phyloP scores from a whole-genome alignment of 1,140 invertebrate species.

The Pararge aegeria region DNA sequence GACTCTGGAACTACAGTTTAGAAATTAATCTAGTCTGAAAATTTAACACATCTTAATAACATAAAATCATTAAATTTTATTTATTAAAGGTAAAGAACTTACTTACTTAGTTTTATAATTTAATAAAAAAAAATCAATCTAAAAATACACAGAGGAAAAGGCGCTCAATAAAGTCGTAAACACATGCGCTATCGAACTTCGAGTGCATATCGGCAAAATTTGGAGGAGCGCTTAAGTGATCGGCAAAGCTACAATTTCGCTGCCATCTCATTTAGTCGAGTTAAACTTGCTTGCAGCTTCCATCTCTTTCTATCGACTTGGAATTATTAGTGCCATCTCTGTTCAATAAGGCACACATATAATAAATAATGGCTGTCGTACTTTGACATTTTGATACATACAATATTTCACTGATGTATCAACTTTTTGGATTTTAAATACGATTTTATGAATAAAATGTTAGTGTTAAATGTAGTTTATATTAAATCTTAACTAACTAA shows the following conservation, averaged over 20 bases:
- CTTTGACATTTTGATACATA: constrained; percentile 62
- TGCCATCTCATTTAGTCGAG: constrained; percentile 34
- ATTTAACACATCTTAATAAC: too few species aligned
- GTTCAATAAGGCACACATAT: constrained; percentile 31
- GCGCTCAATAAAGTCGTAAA: constrained; percentile 71
- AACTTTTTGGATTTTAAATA: constrained; percentile 40
- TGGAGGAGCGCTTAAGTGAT: constrained; percentile 20
- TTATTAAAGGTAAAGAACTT: background rate
- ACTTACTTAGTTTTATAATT: background rate
- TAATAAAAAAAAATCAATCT: constrained; percentile 26
- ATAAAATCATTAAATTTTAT: too few species aligned
- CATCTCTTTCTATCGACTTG: constrained; percentile 28
- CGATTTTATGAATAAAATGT: constrained; percentile 64
- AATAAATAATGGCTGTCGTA: constrained; percentile 55
- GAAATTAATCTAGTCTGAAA: background rate
- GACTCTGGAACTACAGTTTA: constrained; percentile 4
- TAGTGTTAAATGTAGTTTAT: constrained; percentile 25
- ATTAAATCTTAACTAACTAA: constrained; percentile 1
- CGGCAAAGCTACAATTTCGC: background rate
- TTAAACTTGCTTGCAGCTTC: constrained; percentile 30
- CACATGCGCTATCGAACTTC: constrained; percentile 62
- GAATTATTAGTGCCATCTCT: constrained; percentile 34
- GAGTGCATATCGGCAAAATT: constrained; percentile 36
- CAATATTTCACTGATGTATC: constrained; percentile 41
- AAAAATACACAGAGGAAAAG: constrained; percentile 61